Evolutionary conservation across 2,113 vertebrate species (phyloP), one percentile per base, ranked within the genome.

Genomic region (Notothenia rossii): DNA sequence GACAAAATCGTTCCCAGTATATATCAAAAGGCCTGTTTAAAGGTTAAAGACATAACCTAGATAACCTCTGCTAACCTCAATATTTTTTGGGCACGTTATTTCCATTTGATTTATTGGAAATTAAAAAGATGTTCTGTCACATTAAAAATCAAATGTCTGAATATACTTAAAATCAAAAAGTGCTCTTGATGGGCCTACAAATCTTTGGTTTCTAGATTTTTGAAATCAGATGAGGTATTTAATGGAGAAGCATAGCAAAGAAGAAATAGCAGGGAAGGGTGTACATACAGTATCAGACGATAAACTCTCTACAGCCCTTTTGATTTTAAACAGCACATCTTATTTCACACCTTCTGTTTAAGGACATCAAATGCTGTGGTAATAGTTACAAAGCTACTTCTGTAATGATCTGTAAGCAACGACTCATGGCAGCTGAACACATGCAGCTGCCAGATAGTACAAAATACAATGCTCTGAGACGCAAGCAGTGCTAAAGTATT

Each of bases 261-360:
- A 10, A 63, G 29, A 29, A 82, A 59, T 11, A 67, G 56, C 4
- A 45, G 49, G 36, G 58, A 29, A 63, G 10, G 2, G 6, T 51
- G 17, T 0, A 14, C 20, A 50, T 65, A 22, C 22, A 22, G 22
- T 22, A 1, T 62, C 18, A 22, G n/a, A 59, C 46, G 33, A 13
- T 22, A n/a, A 29, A 46, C 18, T 46, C 12, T 55, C 49, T 0
- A 36, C 69, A 49, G 36, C 25, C 18, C 43, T 51, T 29, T 13
- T 33, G 15, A 51, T 72, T 49, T 33, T 18, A 72, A 75, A 81
- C 13, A 78, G 78, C 22, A 75, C 55, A 2, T 84, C 29, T 25
- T 60, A 36, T 75, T 49, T 75, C 1, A 72, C 56, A 69, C 51
- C 17, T 68, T 45, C 25, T 59, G 72, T 65, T 76, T 53, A 18